Evolutionary conservation across 2,113 vertebrate species (phyloP).

Genomic region (Myotis lucifugus): DNA sequence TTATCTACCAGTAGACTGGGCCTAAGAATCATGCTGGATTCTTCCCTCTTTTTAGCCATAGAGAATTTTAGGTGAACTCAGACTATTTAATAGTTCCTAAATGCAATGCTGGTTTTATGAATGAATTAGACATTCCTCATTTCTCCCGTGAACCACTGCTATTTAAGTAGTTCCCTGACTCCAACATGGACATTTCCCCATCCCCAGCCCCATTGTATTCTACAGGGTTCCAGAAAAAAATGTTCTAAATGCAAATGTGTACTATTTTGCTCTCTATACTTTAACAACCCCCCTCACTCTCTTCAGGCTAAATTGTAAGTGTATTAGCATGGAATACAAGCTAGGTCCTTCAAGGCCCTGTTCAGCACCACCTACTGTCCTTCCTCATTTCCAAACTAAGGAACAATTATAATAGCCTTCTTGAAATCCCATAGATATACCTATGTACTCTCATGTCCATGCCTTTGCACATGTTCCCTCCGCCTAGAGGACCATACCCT

Average conservation of each 20-base stretch:
- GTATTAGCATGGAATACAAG: neutral
- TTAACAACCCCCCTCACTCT: neutral
- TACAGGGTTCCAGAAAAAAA: constrained; percentile 53
- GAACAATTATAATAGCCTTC: neutral
- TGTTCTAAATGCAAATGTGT: constrained; percentile 56
- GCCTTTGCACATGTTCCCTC: neutral
- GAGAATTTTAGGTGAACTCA: neutral
- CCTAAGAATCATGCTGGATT: neutral
- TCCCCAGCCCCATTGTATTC: neutral
- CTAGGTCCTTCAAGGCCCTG: neutral
- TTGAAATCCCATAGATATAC: neutral
- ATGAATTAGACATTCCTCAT: neutral
- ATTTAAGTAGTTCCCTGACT: neutral
- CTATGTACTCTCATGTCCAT: neutral
- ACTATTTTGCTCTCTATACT: constrained; percentile 36
- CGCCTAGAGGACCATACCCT: neutral
- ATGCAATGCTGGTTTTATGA: neutral
- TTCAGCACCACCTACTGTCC: neutral
- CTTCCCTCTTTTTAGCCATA: neutral
- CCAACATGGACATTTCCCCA: constrained; percentile 3
- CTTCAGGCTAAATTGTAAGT: constrained; percentile 37
- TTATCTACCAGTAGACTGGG: neutral
- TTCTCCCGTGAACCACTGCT: neutral
- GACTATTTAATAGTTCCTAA: neutral
- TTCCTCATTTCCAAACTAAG: constrained; percentile 3